Conservation (phyloP, 2,113 vertebrate genomes). For the Rhinolophus sinicus region DNA sequence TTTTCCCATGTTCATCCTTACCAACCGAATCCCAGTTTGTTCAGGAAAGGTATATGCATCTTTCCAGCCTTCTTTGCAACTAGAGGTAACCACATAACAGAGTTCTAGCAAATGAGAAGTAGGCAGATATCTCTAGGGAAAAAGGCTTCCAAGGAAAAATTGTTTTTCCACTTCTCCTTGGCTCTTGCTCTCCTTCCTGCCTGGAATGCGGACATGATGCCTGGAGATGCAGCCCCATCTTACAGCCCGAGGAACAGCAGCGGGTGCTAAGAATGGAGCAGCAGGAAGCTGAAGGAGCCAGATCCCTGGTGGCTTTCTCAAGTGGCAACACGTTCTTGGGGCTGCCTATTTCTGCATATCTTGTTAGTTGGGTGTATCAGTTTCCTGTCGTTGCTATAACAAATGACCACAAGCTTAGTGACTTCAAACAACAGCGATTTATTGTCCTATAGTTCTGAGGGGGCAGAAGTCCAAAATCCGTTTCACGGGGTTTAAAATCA, state of each 20-base stretch:
- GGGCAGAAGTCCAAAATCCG: not conserved
- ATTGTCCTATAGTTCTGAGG: not conserved
- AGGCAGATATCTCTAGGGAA: not conserved
- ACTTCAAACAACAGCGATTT: not conserved
- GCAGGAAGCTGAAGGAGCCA: not conserved
- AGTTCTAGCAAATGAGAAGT: not conserved
- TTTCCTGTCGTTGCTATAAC: not conserved
- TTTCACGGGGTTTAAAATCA: not conserved
- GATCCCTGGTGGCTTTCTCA: not conserved
- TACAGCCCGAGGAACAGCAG: accelerated
- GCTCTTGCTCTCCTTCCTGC: not conserved
- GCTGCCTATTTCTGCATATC: not conserved
- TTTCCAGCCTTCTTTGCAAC: not conserved
- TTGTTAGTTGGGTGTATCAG: not conserved
- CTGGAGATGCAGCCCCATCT: not conserved
- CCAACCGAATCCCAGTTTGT: not conserved
- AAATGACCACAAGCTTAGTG: not conserved
- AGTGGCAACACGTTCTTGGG: not conserved
- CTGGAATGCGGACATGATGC: too few species aligned
- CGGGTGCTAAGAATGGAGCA: not conserved
- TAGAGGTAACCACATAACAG: not conserved
- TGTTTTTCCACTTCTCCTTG: not conserved
- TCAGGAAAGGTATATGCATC: not conserved
- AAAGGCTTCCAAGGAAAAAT: not conserved
- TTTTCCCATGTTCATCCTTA: not conserved